A percentile compares a stretch with the other conserved stretches of the same genome.
Conservation (phyloP, 2,797 vertebrate genomes). For the Rachycentron canadum region DNA sequence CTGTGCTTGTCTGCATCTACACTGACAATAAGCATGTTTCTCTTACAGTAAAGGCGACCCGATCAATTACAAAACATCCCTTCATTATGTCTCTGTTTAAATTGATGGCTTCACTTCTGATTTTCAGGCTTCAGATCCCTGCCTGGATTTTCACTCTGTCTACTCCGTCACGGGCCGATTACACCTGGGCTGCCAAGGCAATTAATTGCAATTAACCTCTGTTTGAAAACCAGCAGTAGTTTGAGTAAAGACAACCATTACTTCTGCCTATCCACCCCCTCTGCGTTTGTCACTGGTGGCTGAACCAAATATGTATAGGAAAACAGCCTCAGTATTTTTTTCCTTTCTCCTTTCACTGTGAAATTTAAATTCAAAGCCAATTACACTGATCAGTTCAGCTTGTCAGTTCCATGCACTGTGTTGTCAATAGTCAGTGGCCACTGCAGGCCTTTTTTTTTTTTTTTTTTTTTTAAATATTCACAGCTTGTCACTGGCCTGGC, state of each 20-base stretch:
- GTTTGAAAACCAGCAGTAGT: constrained; percentile 36
- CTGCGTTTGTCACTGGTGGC: background rate
- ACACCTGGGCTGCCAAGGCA: constrained; percentile 57
- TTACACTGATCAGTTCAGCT: constrained; percentile 37
- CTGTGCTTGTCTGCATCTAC: constrained; percentile 37
- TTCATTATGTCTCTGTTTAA: background rate
- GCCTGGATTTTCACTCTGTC: constrained; percentile 23
- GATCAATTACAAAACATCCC: constrained; percentile 18
- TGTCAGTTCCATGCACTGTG: background rate
- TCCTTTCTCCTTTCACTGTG: background rate
- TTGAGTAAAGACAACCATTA: constrained; percentile 31
- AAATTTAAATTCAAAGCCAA: constrained; percentile 32
- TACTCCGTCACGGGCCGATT: constrained; percentile 30
- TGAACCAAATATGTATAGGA: background rate
- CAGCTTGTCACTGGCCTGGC: background rate
- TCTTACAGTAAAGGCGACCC: constrained; percentile 40
- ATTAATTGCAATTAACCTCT: constrained; percentile 61
- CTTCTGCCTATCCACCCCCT: background rate
- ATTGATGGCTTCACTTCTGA: constrained; percentile 11
- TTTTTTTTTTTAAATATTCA: constrained; percentile 11
- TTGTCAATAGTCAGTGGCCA: constrained; percentile 10
- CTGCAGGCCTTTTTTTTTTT: constrained; percentile 19
- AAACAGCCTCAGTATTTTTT: background rate
- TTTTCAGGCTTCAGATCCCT: background rate
- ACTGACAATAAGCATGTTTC: constrained; percentile 44